Conservation (phyloP, 2,888 invertebrate genomes). For the Acrocyrtus sp. region DNA sequence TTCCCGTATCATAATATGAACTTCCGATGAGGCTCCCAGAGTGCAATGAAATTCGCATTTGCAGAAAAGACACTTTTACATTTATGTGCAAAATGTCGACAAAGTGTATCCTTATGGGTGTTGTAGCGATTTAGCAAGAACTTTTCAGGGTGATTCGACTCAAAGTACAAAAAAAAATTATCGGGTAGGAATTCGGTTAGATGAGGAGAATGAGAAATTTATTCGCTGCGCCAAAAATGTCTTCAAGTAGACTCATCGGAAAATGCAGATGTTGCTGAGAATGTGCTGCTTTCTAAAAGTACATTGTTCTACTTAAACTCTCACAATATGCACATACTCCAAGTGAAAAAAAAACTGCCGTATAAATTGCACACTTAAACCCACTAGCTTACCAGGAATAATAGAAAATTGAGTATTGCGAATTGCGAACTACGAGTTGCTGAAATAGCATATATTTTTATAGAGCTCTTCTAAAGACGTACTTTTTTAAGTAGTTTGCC, state of each 20-base stretch:
- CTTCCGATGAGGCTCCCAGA: no score
- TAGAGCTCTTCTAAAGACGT: neutral
- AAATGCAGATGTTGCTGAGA: neutral
- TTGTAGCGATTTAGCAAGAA: no score
- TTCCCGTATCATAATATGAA: no score
- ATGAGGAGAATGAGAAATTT: neutral
- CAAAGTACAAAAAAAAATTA: no score
- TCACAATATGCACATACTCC: no score
- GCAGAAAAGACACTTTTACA: no score
- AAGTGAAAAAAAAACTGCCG: neutral
- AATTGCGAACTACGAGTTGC: neutral
- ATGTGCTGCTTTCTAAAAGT: neutral
- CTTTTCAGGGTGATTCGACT: no score
- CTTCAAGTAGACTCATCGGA: neutral
- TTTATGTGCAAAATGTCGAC: no score
- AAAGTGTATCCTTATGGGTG: no score
- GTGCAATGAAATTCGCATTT: no score
- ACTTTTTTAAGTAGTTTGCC: conserved; percentile 28
- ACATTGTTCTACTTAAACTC: neutral
- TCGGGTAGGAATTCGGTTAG: no score
- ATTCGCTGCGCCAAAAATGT: neutral
- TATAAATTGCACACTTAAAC: neutral
- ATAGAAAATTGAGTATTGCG: neutral
- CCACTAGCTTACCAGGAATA: no score
- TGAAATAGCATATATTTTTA: neutral